Conservation (phyloP, 2,113 vertebrate genomes). For the Heterotilapia buettikoferi region DNA sequence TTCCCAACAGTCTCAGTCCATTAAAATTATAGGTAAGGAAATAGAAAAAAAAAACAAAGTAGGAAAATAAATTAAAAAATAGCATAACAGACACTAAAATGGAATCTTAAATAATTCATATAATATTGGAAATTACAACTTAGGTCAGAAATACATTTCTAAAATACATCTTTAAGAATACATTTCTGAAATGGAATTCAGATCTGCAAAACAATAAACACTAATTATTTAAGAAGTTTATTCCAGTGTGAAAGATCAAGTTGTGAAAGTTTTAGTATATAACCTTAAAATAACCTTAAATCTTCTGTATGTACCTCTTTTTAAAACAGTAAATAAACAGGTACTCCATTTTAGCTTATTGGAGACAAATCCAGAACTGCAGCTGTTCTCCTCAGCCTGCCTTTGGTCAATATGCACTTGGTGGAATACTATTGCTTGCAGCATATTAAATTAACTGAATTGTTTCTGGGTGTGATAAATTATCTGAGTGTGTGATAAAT, state of each 20-base stretch:
- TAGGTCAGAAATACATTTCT: neutral
- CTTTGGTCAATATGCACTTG: slow-evolving; percentile 32
- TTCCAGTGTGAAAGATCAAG: neutral
- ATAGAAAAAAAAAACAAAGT: neutral
- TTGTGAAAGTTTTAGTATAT: neutral
- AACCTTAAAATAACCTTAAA: neutral
- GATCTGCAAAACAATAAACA: neutral
- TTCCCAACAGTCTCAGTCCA: neutral
- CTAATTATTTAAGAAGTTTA: neutral
- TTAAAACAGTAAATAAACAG: neutral
- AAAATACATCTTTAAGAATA: neutral
- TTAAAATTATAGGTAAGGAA: neutral
- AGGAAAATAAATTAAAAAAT: neutral
- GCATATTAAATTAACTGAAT: slow-evolving; percentile 27
- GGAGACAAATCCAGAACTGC: neutral
- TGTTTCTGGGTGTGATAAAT: slow-evolving; percentile 42
- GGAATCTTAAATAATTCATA: neutral
- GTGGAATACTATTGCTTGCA: neutral
- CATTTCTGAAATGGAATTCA: neutral
- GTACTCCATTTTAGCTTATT: neutral
- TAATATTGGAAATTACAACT: neutral
- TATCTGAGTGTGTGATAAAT: slow-evolving; percentile 58
- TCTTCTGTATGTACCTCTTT: neutral
- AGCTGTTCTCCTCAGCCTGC: neutral
- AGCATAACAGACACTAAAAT: neutral